Conservation (phyloP, 92 coral and sea anemone genomes). For the Scolanthus callimorphus region DNA sequence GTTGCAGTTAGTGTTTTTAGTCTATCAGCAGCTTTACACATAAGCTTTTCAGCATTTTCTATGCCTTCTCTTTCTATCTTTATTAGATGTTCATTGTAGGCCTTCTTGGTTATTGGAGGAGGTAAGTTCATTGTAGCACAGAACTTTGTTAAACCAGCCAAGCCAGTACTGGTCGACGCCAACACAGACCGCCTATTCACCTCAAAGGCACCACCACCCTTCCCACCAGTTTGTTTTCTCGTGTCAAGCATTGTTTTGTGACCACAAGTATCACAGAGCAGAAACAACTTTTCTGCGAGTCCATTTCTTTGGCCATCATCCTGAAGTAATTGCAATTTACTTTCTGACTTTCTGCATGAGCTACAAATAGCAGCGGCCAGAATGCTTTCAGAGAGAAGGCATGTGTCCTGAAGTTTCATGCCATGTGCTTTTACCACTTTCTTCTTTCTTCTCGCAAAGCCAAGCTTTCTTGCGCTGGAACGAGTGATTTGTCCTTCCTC, state of each 20-base stretch:
- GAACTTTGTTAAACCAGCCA: constrained; percentile 45
- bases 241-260: constrained; percentile 34
- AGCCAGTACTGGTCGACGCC: constrained; percentile 36
- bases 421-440: constrained; percentile 36
- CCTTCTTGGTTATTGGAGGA: constrained; percentile 27
- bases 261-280: constrained; percentile 36
- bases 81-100: constrained; percentile 22
- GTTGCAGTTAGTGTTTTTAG: constrained; percentile 2
- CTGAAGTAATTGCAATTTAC: constrained; percentile 42
- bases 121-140: constrained; percentile 46
- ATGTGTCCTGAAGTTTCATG: constrained; percentile 43
- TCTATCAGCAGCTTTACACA: constrained; percentile 22
- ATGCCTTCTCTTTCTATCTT: constrained; percentile 20
- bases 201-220: constrained; percentile 52
- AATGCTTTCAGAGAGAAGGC: constrained; percentile 38
- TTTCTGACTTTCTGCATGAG: constrained; percentile 29
- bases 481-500: constrained; percentile 19
- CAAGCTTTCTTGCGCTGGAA: constrained; percentile 11
- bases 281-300: constrained; percentile 43
- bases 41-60: constrained; percentile 14
- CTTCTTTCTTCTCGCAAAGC: constrained; percentile 3
- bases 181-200: constrained; percentile 57
- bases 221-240: constrained; percentile 45
- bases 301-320: constrained; percentile 42
- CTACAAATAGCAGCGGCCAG: constrained; percentile 47